phyloP scores from a whole-genome alignment of 1,140 invertebrate genomes.

The Pteromalus puparum region DNA sequence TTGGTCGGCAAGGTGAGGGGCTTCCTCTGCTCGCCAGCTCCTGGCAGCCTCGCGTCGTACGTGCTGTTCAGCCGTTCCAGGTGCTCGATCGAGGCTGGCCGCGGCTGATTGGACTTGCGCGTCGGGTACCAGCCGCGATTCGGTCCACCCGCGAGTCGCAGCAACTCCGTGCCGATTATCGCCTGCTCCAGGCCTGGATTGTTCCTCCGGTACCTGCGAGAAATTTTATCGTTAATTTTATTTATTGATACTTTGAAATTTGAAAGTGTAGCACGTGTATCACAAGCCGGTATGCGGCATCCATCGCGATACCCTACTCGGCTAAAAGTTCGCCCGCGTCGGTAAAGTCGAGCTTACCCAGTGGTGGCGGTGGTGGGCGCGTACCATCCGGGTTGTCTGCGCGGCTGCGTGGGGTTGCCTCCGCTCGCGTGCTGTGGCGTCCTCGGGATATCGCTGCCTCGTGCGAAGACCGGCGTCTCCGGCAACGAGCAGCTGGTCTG shows the following conservation, averaged over 20 bases:
- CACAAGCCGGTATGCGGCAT: neutral
- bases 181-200: conserved; percentile 81
- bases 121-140: conserved; percentile 90
- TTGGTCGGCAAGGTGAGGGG: conserved; percentile 89
- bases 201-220: conserved; percentile 78
- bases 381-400: conserved; percentile 72
- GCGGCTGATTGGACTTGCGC: conserved; percentile 73
- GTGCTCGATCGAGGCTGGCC: conserved; percentile 89
- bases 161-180: conserved; percentile 84
- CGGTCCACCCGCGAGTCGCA: conserved; percentile 85
- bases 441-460: conserved; percentile 86
- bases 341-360: conserved; percentile 60
- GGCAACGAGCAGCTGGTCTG: conserved; percentile 89
- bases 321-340: neutral
- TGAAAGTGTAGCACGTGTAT: no score
- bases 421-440: conserved; percentile 79
- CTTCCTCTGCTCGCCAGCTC: conserved; percentile 79
- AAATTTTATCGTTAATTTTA: neutral
- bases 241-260: no score
- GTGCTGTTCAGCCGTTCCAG: conserved; percentile 81
- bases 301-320: no score
- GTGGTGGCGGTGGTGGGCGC: conserved; percentile 71
- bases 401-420: conserved; percentile 68
- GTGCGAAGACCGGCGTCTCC: conserved; percentile 88
- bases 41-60: conserved; percentile 74